Percentiles rank a stretch among this genome's conserved stretches.
Conservation (phyloP, 2,797 vertebrate genomes). For the Trematomus bernacchii region DNA sequence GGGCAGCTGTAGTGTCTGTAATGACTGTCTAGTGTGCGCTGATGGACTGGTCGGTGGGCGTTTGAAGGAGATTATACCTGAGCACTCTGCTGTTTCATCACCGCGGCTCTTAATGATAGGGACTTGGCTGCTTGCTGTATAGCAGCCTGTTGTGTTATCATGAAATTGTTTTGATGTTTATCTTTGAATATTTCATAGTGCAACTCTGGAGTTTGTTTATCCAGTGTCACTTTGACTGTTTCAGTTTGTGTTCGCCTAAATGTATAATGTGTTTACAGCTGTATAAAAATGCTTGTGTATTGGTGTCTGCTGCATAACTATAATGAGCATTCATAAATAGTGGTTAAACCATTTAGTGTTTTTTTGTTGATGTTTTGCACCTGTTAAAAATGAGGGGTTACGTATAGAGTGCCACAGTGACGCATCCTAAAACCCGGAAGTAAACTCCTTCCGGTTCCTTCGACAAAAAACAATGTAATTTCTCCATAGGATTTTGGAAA, state of each 20-base stretch:
- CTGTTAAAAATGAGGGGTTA: not conserved
- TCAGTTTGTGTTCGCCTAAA: not conserved
- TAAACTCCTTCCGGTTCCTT: no score
- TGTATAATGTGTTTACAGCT: not conserved
- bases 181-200: not conserved
- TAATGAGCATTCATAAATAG: no score
- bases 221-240: not conserved
- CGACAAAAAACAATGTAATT: no score
- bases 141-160: slow-evolving; percentile 28
- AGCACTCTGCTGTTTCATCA: slow-evolving; percentile 53
- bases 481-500: no score
- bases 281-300: not conserved
- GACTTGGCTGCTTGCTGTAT: slow-evolving; percentile 39
- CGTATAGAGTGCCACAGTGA: no score
- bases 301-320: not conserved
- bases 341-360: no score
- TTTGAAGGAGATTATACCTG: slow-evolving; percentile 71
- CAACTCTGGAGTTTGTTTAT: not conserved
- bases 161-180: slow-evolving; percentile 20
- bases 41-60: slow-evolving; percentile 64
- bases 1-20: slow-evolving; percentile 65
- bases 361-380: not conserved
- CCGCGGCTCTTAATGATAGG: slow-evolving; percentile 40
- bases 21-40: slow-evolving; percentile 68
- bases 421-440: no score